These are phyloP conservation scores for Callosobruchus maculatus DNA, from an alignment of 2,888 invertebrate species.

Conservation along the genomic window DNA sequence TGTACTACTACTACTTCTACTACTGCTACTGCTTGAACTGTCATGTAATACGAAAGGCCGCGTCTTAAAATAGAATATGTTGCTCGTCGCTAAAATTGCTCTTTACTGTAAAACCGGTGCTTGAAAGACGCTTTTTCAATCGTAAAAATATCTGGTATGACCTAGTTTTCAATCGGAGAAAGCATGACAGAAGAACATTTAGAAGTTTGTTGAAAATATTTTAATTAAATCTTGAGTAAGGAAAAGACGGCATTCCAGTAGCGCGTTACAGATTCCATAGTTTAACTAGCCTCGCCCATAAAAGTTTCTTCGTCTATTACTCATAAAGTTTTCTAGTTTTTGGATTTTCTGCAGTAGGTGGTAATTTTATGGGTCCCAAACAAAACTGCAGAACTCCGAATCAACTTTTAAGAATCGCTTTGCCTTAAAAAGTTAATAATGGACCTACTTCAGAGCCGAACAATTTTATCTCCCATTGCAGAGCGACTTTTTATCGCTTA, in stretches of 20 bases:
- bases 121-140: too few relatives aligned
- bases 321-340: not conserved
- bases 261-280: not conserved
- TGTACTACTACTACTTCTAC: too few relatives aligned
- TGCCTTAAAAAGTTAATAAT: not conserved
- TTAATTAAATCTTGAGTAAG: not conserved
- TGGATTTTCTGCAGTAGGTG: not conserved
- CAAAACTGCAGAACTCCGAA: not conserved
- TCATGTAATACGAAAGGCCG: too few relatives aligned
- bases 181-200: too few relatives aligned
- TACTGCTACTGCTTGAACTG: too few relatives aligned
- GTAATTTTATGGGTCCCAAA: not conserved
- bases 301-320: not conserved
- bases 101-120: too few relatives aligned
- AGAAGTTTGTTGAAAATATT: too few relatives aligned
- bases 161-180: too few relatives aligned
- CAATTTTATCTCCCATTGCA: not conserved
- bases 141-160: too few relatives aligned
- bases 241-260: not conserved
- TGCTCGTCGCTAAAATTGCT: too few relatives aligned
- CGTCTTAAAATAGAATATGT: too few relatives aligned
- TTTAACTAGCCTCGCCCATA: not conserved
- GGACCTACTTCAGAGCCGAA: not conserved
- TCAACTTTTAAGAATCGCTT: not conserved
- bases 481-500: not conserved